These are phyloP conservation scores for Rynchops niger DNA, from an alignment of 2,113 vertebrate species.

Conservation along the genomic window DNA sequence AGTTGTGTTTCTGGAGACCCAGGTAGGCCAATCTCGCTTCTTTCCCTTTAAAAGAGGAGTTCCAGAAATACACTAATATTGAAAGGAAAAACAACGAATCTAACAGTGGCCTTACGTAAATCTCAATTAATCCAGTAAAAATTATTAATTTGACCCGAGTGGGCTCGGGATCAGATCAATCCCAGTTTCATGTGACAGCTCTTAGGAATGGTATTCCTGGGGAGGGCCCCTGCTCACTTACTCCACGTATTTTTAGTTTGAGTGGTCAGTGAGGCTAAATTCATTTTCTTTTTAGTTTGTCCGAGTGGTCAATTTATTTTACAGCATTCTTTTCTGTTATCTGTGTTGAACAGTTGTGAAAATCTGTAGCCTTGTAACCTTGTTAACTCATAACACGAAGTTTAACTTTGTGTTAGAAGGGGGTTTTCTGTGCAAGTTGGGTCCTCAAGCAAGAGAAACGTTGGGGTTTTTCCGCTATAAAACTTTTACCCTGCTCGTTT, in stretches of 20 bases:
- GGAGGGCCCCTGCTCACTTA: neutral
- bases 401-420: neutral
- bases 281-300: neutral
- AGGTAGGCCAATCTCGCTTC: neutral
- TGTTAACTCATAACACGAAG: neutral
- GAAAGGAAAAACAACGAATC: neutral
- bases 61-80: neutral
- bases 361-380: neutral
- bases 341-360: neutral
- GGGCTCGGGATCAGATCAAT: neutral
- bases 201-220: neutral
- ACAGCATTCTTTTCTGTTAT: neutral
- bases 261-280: neutral
- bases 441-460: neutral
- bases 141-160: neutral
- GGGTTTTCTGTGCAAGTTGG: neutral
- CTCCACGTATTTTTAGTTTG: neutral
- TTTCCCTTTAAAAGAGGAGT: neutral
- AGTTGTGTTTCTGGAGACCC: neutral
- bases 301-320: neutral
- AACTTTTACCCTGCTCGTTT: neutral
- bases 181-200: neutral
- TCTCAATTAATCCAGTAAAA: neutral
- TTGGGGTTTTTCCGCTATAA: neutral
- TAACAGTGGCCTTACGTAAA: accelerated